phyloP scores from a whole-genome alignment of 1,140 invertebrate genomes.

The Bilobella aurantiaca region DNA sequence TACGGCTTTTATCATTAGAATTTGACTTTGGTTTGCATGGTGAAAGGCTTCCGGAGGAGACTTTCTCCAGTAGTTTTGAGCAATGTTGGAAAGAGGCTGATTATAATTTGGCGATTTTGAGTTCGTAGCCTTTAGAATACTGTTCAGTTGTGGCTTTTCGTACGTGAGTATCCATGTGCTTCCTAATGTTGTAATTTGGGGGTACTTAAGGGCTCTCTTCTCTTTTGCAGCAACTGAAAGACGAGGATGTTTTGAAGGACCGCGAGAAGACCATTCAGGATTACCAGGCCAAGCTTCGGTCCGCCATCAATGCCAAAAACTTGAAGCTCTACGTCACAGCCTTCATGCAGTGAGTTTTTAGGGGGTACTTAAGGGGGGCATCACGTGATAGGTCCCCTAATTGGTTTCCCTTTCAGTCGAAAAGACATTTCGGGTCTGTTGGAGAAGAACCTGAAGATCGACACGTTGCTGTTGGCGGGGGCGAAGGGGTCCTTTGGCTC shows the following conservation, averaged over 20 bases:
- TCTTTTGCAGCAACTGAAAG: slow-evolving; percentile 45
- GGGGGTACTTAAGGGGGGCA: not conserved
- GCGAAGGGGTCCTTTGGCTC: slow-evolving; percentile 64
- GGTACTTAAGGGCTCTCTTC: not conserved
- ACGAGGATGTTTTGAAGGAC: slow-evolving; percentile 49
- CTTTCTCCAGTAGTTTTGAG: no score
- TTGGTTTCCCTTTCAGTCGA: slow-evolving; percentile 43
- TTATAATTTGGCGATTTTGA: no score
- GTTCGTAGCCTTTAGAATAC: no score
- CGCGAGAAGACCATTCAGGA: slow-evolving; percentile 65
- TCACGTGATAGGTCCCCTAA: slow-evolving; percentile 3
- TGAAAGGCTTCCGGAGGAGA: no score
- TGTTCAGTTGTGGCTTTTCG: no score
- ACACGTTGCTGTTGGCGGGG: slow-evolving; percentile 70
- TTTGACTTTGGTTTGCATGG: no score
- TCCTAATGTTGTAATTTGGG: not conserved
- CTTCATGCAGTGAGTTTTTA: slow-evolving; percentile 61
- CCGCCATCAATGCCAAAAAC: slow-evolving; percentile 73
- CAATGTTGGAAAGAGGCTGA: no score
- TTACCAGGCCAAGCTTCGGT: slow-evolving; percentile 63
- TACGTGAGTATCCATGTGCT: not conserved
- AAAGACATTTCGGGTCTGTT: slow-evolving; percentile 54
- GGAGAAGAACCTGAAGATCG: slow-evolving; percentile 54
- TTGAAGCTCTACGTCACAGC: slow-evolving; percentile 69
- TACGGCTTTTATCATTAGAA: no score